Evolutionary conservation across 2,888 invertebrate species (phyloP).

Genomic region (Cheilosia impressa): DNA sequence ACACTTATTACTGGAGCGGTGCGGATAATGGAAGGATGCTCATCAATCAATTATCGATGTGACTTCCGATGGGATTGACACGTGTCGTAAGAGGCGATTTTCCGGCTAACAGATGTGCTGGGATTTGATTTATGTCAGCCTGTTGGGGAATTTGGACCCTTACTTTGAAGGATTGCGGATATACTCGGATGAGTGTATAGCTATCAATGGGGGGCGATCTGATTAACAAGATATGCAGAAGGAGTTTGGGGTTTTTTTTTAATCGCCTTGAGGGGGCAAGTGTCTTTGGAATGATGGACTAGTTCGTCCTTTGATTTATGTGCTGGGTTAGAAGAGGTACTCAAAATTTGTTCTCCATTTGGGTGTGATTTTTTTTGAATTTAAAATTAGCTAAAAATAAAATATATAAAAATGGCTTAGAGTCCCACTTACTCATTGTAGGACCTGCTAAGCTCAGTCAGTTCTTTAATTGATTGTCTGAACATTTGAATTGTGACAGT

Average conservation of each 20-base stretch:
- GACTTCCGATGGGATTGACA: conserved; percentile 71
- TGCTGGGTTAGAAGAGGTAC: too few relatives aligned
- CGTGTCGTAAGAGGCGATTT: conserved; percentile 40
- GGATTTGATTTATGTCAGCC: conserved; percentile 41
- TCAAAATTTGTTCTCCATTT: too few relatives aligned
- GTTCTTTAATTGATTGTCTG: too few relatives aligned
- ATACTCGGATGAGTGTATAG: neutral
- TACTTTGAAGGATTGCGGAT: conserved; percentile 1
- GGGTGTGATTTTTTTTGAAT: too few relatives aligned
- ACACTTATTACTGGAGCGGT: conserved; percentile 1
- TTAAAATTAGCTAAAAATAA: too few relatives aligned
- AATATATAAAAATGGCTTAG: too few relatives aligned
- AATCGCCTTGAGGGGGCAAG: neutral
- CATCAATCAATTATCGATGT: conserved; percentile 73
- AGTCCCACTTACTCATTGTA: too few relatives aligned
- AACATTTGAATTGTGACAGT: too few relatives aligned
- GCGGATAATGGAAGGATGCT: conserved; percentile 59
- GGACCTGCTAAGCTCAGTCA: too few relatives aligned
- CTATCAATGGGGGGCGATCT: neutral
- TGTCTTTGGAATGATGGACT: too few relatives aligned
- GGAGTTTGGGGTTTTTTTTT: neutral
- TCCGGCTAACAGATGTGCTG: conserved; percentile 26
- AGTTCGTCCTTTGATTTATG: too few relatives aligned
- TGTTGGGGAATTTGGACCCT: neutral
- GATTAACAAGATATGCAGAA: neutral